phyloP scores from a whole-genome alignment of 37 sponge, comb jelly and placozoan species.

The Aphrocallistes beatrix region DNA sequence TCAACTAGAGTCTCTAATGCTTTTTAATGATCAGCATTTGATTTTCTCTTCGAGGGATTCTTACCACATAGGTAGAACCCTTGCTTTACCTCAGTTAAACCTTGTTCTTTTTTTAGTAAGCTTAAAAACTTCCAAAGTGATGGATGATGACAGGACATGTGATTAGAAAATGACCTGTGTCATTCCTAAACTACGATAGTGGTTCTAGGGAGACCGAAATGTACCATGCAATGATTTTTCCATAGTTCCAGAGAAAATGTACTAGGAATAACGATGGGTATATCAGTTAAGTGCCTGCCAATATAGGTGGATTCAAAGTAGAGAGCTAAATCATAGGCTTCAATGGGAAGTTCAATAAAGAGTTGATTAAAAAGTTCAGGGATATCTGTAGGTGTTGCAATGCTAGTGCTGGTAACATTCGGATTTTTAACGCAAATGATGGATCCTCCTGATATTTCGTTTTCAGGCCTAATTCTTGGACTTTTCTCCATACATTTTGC shows the following conservation, averaged over 20 bases:
- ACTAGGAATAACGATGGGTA: not conserved
- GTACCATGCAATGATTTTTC: not conserved
- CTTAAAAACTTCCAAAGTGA: not conserved
- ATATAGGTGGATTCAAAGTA: conserved; percentile 15
- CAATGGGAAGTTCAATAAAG: not conserved
- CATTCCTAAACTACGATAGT: not conserved
- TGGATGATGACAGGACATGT: not conserved
- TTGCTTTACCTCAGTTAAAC: not conserved
- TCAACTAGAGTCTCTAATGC: not conserved
- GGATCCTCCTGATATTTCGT: not conserved
- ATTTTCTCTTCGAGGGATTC: not conserved
- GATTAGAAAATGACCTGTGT: not conserved
- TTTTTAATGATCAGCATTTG: not conserved
- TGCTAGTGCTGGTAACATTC: not conserved
- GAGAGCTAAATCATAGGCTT: not conserved
- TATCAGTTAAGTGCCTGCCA: not conserved
- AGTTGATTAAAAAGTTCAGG: not conserved
- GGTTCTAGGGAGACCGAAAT: not conserved
- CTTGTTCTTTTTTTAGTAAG: not conserved
- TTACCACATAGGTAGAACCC: not conserved
- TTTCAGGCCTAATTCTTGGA: not conserved
- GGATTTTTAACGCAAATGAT: not conserved
- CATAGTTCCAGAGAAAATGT: not conserved
- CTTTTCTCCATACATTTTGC: not conserved
- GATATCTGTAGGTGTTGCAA: not conserved